phyloP scores from a whole-genome alignment of 1,140 invertebrate species.

The Drosophila novamexicana region DNA sequence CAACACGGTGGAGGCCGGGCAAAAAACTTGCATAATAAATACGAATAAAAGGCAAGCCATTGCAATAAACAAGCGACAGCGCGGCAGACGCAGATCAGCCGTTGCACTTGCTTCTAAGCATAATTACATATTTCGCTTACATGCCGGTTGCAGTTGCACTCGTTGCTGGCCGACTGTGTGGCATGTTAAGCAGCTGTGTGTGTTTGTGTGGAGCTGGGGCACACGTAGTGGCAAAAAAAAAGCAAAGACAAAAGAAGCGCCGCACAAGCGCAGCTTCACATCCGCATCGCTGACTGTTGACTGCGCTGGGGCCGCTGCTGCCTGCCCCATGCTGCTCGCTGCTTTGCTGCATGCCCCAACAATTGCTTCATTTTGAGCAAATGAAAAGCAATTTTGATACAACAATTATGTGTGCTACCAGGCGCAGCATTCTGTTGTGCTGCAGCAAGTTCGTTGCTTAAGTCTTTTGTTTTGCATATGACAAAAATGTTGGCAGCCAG shows the following conservation, averaged over 20 bases:
- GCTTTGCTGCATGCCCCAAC: slow-evolving; percentile 31
- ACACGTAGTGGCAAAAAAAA: slow-evolving; percentile 63
- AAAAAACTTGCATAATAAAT: slow-evolving; percentile 69
- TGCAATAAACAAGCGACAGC: slow-evolving; percentile 54
- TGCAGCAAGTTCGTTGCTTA: slow-evolving; percentile 57
- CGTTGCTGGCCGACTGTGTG: slow-evolving; percentile 57
- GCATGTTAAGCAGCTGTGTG: slow-evolving; percentile 75
- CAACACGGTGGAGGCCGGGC: neutral
- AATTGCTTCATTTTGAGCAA: slow-evolving; percentile 78
- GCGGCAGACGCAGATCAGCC: slow-evolving; percentile 4
- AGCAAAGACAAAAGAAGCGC: slow-evolving; percentile 72
- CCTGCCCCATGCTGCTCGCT: slow-evolving; percentile 12
- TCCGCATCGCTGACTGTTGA: slow-evolving; percentile 61
- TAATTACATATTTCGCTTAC: slow-evolving; percentile 74
- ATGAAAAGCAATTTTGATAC: slow-evolving; percentile 78
- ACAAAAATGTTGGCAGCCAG: slow-evolving; percentile 55
- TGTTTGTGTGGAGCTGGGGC: slow-evolving; percentile 1
- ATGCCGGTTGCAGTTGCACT: slow-evolving; percentile 41
- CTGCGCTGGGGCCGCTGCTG: slow-evolving; percentile 5
- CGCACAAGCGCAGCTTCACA: slow-evolving; percentile 76
- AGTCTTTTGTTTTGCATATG: slow-evolving; percentile 76
- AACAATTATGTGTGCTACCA: slow-evolving; percentile 59
- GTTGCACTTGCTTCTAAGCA: slow-evolving; percentile 64
- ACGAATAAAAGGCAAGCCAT: slow-evolving; percentile 58
- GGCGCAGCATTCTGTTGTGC: neutral